A percentile compares a stretch with the other conserved stretches of the same genome.
Conservation (phyloP, 2,888 invertebrate genomes). For the Hemithea aestivaria region DNA sequence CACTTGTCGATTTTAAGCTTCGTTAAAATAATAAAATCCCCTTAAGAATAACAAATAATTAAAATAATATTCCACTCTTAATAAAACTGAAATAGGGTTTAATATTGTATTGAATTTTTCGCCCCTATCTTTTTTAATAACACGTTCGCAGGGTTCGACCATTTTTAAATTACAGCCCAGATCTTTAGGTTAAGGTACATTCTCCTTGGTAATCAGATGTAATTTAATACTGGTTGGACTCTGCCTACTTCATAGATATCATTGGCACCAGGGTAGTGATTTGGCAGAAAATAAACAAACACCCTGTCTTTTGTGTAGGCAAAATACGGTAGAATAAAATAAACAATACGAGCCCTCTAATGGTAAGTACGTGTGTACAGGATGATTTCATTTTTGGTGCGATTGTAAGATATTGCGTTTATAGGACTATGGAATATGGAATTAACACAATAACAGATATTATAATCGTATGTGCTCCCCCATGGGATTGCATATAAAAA, state of each 20-base stretch:
- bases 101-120: conserved; percentile 17
- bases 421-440: too few relatives aligned
- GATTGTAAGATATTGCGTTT: too few relatives aligned
- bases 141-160: too few relatives aligned
- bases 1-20: conserved; percentile 9
- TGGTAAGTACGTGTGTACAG: conserved; percentile 50
- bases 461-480: too few relatives aligned
- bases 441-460: too few relatives aligned
- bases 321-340: conserved; percentile 72
- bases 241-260: conserved; percentile 61
- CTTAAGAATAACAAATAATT: background rate
- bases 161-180: too few relatives aligned
- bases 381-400: too few relatives aligned
- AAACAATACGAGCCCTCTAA: conserved; percentile 62
- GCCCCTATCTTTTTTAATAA: conserved; percentile 70
- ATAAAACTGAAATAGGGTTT: conserved; percentile 8
- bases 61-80: conserved; percentile 2
- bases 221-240: too few relatives aligned
- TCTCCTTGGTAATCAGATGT: too few relatives aligned
- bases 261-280: conserved; percentile 66
- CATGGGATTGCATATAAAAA: too few relatives aligned
- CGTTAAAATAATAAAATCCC: conserved; percentile 9
- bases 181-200: too few relatives aligned
- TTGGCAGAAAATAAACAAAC: conserved; percentile 74
- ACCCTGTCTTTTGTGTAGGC: conserved; percentile 59